Evolutionary conservation across 2,113 vertebrate species (phyloP), one percentile per base, ranked within the genome.

Genomic region (Platichthys flesus): DNA sequence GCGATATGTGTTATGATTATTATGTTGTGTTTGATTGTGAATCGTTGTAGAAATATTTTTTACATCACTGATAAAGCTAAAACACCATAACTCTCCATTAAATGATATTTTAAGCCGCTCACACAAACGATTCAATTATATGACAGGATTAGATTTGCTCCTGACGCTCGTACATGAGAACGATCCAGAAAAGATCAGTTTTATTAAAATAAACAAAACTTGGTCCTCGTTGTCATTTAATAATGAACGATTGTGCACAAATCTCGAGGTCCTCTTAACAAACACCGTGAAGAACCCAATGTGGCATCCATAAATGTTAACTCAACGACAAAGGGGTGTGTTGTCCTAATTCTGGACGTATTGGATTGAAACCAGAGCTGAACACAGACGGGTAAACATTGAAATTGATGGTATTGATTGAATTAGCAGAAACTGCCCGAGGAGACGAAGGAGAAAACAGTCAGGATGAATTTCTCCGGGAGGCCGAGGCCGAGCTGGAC

Each of bases 341-440:
- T 83, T 84, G 87, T 64, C 74, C 31, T 85, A 64, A 83, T 85
- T 85, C 73, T 55, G 69, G 74, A 71, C 85, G 15, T 64, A 70
- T 58, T 81, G 74, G 71, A 85, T 54, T 52, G 81, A 86, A 89
- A 83, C 64, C 86, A 64, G 76, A 84, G 75, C 81, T 37, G 60
- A 79, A 79, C 69, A 15, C 64, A 76, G 86, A 74, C 64, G 79
- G 81, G 76, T 83, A 87, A 87, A 82, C 85, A 85, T 74, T 78
- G 68, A 71, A 83, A 88, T 74, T 86, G 85, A 87, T 74, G 81
- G 67, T 54, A 91, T 88, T 92, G 91, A 89, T 90, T 85, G 31
- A 88, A 85, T 91, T 82, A 86, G 62, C 61, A 58, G 70, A 79
- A 76, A 74, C 70, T 60, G 88, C 89, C 88, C 81, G 28, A 68